Conservation (phyloP, 2,888 invertebrate genomes). For the Oxyscelio sp. region DNA sequence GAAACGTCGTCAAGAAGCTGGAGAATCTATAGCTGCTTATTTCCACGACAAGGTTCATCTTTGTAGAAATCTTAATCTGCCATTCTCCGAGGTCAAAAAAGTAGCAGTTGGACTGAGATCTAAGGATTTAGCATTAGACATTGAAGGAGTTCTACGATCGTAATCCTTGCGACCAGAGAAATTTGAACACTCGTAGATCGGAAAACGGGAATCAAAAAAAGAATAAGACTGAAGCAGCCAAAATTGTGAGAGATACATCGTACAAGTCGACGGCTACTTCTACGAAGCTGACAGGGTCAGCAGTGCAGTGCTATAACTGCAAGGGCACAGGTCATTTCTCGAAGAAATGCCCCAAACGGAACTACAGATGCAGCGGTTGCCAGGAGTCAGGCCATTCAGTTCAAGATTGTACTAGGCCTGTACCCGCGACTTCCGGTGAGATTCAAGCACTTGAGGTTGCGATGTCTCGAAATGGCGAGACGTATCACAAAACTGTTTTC, state of each 20-base stretch:
- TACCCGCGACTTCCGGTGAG: not conserved
- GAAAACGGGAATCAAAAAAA: not conserved
- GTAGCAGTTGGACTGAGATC: not conserved
- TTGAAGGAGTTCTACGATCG: not conserved
- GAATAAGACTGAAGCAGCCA: not conserved
- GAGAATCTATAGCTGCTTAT: not conserved
- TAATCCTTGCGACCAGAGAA: not conserved
- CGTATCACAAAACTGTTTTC: constrained; percentile 49
- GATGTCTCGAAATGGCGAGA: not conserved
- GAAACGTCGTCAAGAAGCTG: not conserved
- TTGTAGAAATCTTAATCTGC: not conserved
- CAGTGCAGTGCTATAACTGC: constrained; percentile 42
- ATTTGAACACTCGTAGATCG: no score
- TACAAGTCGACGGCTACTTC: no score
- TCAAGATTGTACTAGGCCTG: constrained; percentile 12
- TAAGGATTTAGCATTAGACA: not conserved
- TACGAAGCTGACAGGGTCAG: no score
- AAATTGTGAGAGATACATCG: not conserved
- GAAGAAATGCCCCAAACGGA: constrained; percentile 45
- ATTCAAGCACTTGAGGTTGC: constrained; percentile 9
- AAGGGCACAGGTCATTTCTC: constrained; percentile 36
- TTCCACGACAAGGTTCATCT: constrained; percentile 24
- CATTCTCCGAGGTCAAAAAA: not conserved
- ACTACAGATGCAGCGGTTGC: not conserved
- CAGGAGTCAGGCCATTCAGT: not conserved